Base-by-base conservation (phyloP, 1,140 invertebrate species). In the Drosophila mojavensis region DNA sequence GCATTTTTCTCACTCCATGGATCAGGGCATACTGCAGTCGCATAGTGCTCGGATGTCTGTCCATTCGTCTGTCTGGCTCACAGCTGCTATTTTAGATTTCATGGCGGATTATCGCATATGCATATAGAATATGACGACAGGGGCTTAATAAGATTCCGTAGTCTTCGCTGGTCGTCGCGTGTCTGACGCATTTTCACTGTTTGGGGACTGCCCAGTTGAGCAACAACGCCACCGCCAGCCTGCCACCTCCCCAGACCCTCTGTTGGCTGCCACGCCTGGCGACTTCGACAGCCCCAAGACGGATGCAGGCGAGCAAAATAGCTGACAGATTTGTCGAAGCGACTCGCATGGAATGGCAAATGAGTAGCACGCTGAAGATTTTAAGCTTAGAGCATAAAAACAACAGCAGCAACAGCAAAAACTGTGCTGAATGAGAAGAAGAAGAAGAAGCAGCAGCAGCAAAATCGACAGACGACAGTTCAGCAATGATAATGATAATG, bases 401-500 rank as follows among this genome's bases (percentile, higher is more conserved):
- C 17, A 48, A 17, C 7, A 48, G 47, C 47, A 45, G 17, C 17
- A 53, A 63, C 62, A 24, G 15, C 24, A n/a, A 51, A 30, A 28
- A 51, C 17, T 20, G 13, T 17, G 17, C 43, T 47, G 43, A 47
- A 47, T 47, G 15, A 17, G 17, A 47, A 47, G 43, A 17, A 20
- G 47, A 20, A 47, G 45, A 47, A 47, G 45, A 48, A 48, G 47
- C 47, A 45, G 43, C 43, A 45, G 13, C 15, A 45, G 43, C 43
- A 17, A 7, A n/a, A 15, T n/a, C 43, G n/a, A 7, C 64, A 45
- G 45, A 55, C 67, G 62, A 77, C 78, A 61, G 74, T 45, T 43
- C 48, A 63, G 62, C 65, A 72, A 81, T 81, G 79, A 77, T 76
- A 78, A 80, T 88, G 41, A 50, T 76, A 83, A 89, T 86, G 83